Conservation (phyloP, 2,113 vertebrate genomes). For the Micronycteris hirsuta region DNA sequence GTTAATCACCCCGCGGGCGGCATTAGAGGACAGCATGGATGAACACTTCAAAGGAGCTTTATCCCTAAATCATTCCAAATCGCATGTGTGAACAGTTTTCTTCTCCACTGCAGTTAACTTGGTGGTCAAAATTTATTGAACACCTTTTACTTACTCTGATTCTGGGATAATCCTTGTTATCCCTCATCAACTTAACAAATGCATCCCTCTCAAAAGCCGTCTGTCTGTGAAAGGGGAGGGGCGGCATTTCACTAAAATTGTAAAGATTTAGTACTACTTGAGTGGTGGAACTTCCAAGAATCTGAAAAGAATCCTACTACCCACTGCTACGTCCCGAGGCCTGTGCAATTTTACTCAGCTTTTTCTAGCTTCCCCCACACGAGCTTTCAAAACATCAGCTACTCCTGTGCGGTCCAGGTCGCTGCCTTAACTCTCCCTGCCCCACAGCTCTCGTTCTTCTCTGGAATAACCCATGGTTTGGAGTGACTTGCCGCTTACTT, state of each 20-base stretch:
- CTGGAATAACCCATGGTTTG: not conserved
- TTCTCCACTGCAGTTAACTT: constrained; percentile 46
- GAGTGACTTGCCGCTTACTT: not conserved
- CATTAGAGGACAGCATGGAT: constrained; percentile 51
- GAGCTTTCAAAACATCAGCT: not conserved
- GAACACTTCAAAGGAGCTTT: constrained; percentile 57
- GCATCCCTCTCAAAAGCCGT: not conserved
- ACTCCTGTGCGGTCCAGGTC: too few species aligned
- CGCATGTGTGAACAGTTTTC: not conserved
- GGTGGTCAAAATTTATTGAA: constrained; percentile 53
- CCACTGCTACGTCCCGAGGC: not conserved
- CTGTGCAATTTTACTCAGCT: not conserved
- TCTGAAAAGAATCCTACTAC: not conserved
- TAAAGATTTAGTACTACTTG: not conserved
- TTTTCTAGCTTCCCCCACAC: not conserved
- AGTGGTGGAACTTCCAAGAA: not conserved
- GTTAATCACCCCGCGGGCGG: too few species aligned
- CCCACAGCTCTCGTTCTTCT: not conserved
- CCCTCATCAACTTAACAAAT: not conserved
- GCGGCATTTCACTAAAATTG: not conserved
- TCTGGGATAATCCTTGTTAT: constrained; percentile 6
- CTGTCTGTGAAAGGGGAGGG: not conserved
- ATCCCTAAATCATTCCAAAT: constrained; percentile 52
- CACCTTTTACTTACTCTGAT: not conserved
- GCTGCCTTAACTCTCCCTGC: not conserved